Evolutionary conservation across 2,797 vertebrate species (phyloP), one percentile per base, ranked within the genome.

Genomic region (Triplophysa bombifrons): DNA sequence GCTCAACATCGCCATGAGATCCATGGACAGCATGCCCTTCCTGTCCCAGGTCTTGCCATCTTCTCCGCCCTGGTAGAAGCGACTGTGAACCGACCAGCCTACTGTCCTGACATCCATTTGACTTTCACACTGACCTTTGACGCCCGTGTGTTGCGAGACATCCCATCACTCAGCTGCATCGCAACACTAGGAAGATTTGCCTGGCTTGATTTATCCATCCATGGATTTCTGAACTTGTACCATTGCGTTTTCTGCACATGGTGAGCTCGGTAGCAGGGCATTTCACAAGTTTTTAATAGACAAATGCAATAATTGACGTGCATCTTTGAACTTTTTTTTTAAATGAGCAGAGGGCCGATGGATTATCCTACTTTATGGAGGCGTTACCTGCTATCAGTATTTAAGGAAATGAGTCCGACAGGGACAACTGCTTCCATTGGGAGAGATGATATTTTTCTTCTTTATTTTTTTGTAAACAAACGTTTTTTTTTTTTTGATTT

Each of bases 1-100:
- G 0, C 91, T 94, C 93, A 98, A 98, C 93, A 98, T 98, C 88
- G 96, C 96, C 41, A 98, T 98, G 96, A 93, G 97, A 87, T 92
- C 96, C 11, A 89, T 94, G 86, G 93, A 93, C 55, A 93, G 91
- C 89, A 94, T 94, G 93, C 93, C 96, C 89, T 98, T 98, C 91
- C 94, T 99, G 88, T 96, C 97, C 91, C 97, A 99, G 92, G 96
- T 97, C 90, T 91, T 99, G 93, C 97, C 96, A 88, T 97, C 97
- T 30, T 96, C 96, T 89, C 95, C 95, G 44, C 97, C 95, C 81
- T 98, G 96, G 97, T 98, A 96, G 93, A 87, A 44, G 12, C 70
- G 3, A n/a, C 16, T 0, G 19, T 2, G 30, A 87, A 81, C 86
- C 4, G 34, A 68, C 81, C 70, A 80, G 69, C 51, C 65, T 74